Evolutionary conservation across 1,140 invertebrate genomes (phyloP).

Genomic region (Hyles euphorbiae): DNA sequence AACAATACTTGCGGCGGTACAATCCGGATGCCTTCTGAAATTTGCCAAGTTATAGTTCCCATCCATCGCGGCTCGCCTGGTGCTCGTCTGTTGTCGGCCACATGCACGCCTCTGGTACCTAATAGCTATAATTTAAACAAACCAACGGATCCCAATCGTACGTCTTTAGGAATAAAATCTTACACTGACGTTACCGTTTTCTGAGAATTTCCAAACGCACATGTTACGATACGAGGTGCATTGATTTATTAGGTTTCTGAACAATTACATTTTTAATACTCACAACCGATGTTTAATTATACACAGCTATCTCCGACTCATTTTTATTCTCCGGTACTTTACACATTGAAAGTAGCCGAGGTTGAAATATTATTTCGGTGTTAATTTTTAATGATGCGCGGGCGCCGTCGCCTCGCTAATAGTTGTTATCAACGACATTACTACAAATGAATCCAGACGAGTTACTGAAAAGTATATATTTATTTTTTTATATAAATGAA

Average conservation of each 20-base stretch:
- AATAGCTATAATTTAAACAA: conserved; percentile 65
- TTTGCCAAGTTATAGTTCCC: conserved; percentile 32
- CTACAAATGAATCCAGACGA: no score
- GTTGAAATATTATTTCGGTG: no score
- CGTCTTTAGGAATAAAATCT: conserved; percentile 57
- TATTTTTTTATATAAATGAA: no score
- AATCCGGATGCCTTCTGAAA: neutral
- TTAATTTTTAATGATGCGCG: no score
- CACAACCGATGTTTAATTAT: neutral
- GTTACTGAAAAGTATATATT: no score
- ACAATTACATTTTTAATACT: conserved; percentile 6
- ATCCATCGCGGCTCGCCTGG: conserved; percentile 39
- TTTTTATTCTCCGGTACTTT: no score
- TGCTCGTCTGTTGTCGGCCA: conserved; percentile 54
- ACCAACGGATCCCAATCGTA: conserved; percentile 43
- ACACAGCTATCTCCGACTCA: neutral
- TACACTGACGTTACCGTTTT: conserved; percentile 47
- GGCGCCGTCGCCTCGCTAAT: no score
- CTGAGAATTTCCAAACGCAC: conserved; percentile 38
- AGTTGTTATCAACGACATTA: no score
- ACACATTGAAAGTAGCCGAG: no score
- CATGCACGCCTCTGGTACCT: conserved; percentile 44
- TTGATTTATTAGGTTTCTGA: conserved; percentile 6
- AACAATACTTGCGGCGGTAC: neutral
- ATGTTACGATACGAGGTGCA: conserved; percentile 21